Conservation (phyloP, 2,113 vertebrate species). For the Carassius auratus region DNA sequence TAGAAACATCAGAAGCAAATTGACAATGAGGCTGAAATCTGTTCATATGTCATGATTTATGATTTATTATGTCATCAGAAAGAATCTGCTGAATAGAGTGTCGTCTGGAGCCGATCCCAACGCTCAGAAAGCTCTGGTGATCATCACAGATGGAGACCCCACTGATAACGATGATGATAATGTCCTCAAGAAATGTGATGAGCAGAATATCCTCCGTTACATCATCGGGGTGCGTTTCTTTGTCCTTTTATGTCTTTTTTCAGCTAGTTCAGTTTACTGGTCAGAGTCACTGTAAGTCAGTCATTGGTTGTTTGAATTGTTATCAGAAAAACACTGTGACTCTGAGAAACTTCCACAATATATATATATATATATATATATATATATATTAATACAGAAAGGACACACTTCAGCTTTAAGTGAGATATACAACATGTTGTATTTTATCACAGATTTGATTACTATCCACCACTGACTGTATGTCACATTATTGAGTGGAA, state of each 20-base stretch:
- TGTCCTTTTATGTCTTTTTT: background rate
- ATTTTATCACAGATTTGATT: too few relatives aligned
- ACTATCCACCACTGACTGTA: too few relatives aligned
- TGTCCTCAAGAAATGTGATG: background rate
- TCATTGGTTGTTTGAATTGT: too few relatives aligned
- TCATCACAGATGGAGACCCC: slow-evolving; percentile 83
- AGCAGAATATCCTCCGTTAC: slow-evolving; percentile 65
- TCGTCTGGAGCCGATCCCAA: slow-evolving; percentile 67
- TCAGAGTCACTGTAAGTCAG: too few relatives aligned
- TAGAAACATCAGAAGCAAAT: background rate
- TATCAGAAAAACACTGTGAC: too few relatives aligned
- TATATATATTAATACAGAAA: too few relatives aligned
- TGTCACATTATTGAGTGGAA: too few relatives aligned
- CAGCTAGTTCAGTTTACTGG: too few relatives aligned
- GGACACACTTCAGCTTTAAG: too few relatives aligned
- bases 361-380: too few relatives aligned
- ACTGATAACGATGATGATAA: accelerated
- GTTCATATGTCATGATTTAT: background rate
- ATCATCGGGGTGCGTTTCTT: slow-evolving; percentile 73
- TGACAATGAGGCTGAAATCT: background rate
- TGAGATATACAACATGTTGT: too few relatives aligned
- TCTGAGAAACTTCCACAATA: too few relatives aligned
- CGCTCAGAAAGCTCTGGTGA: slow-evolving; percentile 77
- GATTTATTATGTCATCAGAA: slow-evolving; percentile 52
- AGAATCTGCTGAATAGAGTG: slow-evolving; percentile 54